phyloP scores from a whole-genome alignment of 2,113 vertebrate species.

The Panthera tigris region DNA sequence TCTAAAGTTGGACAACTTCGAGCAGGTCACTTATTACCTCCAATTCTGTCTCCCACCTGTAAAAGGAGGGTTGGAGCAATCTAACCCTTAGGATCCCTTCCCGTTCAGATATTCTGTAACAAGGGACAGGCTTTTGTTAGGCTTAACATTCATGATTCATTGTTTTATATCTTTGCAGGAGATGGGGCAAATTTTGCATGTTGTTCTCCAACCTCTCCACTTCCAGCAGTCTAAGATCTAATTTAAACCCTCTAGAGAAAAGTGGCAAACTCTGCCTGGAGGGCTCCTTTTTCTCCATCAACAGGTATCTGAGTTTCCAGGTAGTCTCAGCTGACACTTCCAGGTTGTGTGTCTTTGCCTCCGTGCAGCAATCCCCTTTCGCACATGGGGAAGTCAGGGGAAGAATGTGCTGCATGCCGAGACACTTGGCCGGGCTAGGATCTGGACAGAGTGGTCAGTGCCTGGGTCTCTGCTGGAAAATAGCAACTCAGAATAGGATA shows the following conservation, averaged over 20 bases:
- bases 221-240: neutral
- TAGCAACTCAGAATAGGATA: conserved; percentile 43
- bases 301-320: neutral
- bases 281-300: neutral
- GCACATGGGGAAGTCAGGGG: neutral
- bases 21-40: neutral
- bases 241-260: neutral
- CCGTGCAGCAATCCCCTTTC: neutral
- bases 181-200: neutral
- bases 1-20: neutral
- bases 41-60: neutral
- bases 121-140: neutral
- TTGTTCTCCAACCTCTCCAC: neutral
- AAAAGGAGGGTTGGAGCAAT: neutral
- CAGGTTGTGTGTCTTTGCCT: neutral
- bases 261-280: neutral
- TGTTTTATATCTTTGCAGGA: neutral
- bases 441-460: conserved; percentile 19
- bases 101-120: neutral
- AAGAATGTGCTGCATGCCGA: conserved; percentile 31
- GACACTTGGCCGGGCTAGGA: conserved; percentile 23
- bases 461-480: conserved; percentile 56
- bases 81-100: neutral
- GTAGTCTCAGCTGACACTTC: neutral
- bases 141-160: neutral